phyloP scores from a whole-genome alignment of 2,113 vertebrate species.

The Microcebus murinus region DNA sequence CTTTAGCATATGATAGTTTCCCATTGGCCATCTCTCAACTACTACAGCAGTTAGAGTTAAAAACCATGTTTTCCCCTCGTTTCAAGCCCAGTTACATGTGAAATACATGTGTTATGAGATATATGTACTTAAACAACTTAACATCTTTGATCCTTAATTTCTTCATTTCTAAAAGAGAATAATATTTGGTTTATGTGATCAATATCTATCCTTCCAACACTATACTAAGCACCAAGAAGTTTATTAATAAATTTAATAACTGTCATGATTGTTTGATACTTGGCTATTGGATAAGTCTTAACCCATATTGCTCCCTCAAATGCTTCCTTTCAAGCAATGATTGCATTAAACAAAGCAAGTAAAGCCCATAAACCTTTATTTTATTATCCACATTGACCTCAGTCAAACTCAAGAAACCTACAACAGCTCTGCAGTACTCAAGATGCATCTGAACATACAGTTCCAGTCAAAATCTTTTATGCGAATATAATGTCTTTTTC shows the following conservation, averaged over 20 bases:
- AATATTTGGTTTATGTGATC: neutral
- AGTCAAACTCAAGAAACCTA: neutral
- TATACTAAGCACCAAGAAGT: neutral
- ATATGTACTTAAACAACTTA: neutral
- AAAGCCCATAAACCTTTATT: neutral
- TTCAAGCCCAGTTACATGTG: neutral
- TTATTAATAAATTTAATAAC: neutral
- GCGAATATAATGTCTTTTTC: neutral
- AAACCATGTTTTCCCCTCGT: neutral
- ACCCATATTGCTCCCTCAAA: neutral
- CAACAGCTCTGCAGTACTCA: neutral
- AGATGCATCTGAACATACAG: neutral
- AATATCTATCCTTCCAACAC: neutral
- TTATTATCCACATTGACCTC: neutral
- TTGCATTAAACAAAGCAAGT: neutral
- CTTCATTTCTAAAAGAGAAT: neutral
- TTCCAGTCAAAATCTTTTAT: neutral
- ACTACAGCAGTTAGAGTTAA: neutral
- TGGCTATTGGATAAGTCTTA: neutral
- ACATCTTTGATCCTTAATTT: conserved; percentile 18
- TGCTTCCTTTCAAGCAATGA: neutral
- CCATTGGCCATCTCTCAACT: neutral
- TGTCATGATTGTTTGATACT: neutral
- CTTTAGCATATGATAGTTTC: neutral
- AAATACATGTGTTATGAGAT: neutral